These are phyloP conservation scores for Patella ulyssiponensis DNA, from an alignment of 2,888 invertebrate genomes.

Conservation along the genomic window DNA sequence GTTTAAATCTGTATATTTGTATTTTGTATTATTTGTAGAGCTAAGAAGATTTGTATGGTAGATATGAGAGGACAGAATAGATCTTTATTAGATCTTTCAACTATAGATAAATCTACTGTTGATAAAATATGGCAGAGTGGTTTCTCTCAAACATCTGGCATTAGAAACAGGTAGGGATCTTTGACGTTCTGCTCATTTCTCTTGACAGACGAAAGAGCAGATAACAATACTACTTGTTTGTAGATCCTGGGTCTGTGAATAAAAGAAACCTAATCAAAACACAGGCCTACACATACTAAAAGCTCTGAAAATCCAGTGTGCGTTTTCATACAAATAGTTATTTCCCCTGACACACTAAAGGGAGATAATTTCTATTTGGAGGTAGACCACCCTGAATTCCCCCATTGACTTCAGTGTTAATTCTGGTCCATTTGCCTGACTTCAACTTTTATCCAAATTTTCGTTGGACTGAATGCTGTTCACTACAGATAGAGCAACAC, in stretches of 20 bases:
- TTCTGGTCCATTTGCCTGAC: no score
- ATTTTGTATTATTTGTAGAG: constrained; percentile 3
- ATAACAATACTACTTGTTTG: not conserved
- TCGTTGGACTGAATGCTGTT: no score
- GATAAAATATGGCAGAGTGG: constrained; percentile 70
- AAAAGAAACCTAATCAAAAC: no score
- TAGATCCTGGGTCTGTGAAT: no score
- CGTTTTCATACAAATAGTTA: no score
- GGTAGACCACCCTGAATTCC: no score
- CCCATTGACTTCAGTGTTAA: no score
- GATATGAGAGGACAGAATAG: constrained; percentile 71
- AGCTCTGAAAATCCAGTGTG: no score
- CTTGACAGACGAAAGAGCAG: not conserved
- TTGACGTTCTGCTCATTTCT: not conserved
- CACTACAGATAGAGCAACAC: no score
- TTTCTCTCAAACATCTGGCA: constrained; percentile 73
- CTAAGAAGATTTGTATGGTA: constrained; percentile 71
- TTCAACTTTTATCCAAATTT: no score
- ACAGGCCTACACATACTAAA: no score
- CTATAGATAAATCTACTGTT: constrained; percentile 47
- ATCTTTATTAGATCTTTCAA: constrained; percentile 56
- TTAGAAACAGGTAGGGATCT: constrained; percentile 71
- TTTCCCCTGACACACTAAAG: constrained; percentile 2
- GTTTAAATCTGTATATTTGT: no score
- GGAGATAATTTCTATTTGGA: not conserved